phyloP scores from a whole-genome alignment of 2,888 invertebrate species.

The Leptarthrus brevirostris region DNA sequence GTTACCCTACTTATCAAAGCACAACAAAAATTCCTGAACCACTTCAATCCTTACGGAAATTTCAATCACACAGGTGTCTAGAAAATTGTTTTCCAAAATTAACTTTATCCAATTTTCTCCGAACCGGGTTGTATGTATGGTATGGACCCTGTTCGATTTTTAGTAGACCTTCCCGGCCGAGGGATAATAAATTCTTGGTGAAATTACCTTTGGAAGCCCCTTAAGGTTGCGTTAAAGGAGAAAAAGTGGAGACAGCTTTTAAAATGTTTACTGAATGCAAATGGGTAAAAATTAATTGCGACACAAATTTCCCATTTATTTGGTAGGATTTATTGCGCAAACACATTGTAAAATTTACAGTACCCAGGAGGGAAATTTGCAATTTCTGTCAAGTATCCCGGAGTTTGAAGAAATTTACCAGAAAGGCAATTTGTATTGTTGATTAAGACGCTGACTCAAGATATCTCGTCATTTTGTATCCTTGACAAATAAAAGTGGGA shows the following conservation, averaged over 20 bases:
- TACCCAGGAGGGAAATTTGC: background rate
- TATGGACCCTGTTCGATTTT: slow-evolving; percentile 24
- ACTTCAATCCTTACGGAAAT: background rate
- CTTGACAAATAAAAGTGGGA: too few relatives aligned
- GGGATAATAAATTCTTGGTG: slow-evolving; percentile 16
- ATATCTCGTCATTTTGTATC: too few relatives aligned
- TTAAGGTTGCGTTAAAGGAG: background rate
- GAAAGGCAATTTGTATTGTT: too few relatives aligned
- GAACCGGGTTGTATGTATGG: background rate
- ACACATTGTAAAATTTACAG: too few relatives aligned
- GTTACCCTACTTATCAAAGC: slow-evolving; percentile 5
- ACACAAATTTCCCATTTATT: slow-evolving; percentile 26
- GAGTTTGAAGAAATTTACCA: too few relatives aligned
- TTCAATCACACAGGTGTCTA: slow-evolving; percentile 44
- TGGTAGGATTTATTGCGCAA: too few relatives aligned
- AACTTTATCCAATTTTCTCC: slow-evolving; percentile 23
- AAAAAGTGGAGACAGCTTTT: background rate
- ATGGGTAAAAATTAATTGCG: slow-evolving; percentile 4
- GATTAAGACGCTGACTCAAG: too few relatives aligned
- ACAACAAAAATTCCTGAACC: slow-evolving; percentile 17
- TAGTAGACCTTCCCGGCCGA: background rate
- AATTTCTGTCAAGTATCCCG: too few relatives aligned
- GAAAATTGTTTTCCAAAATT: slow-evolving; percentile 39
- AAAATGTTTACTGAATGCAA: background rate
- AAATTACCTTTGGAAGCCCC: slow-evolving; percentile 21